Conservation (phyloP, 2,113 vertebrate genomes). For the Hydrochoerus hydrochaeris region DNA sequence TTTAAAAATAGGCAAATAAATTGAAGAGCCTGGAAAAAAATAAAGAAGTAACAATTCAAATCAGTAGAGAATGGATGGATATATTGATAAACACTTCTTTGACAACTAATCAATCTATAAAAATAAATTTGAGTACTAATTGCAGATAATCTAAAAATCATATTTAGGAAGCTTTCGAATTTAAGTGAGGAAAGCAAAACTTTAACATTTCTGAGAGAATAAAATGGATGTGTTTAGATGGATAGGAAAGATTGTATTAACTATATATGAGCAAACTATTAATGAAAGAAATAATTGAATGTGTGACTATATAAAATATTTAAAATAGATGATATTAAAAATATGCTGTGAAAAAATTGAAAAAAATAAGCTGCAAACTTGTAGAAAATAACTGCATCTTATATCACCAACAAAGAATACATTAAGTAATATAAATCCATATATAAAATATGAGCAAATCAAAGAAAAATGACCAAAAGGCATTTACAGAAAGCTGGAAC, state of each 20-base stretch:
- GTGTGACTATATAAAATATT: neutral
- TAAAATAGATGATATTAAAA: neutral
- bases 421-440: constrained; percentile 20
- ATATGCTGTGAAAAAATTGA: neutral
- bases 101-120: neutral
- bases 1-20: neutral
- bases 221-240: neutral
- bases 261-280: neutral
- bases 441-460: neutral
- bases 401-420: constrained; percentile 5
- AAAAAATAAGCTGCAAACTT: neutral
- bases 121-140: neutral
- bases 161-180: constrained; percentile 14
- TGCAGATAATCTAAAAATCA: neutral
- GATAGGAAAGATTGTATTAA: neutral
- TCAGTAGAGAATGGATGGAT: neutral
- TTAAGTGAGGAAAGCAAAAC: constrained; percentile 27
- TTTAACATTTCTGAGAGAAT: constrained; percentile 21
- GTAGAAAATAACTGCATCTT: constrained; percentile 21
- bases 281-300: constrained; percentile 5
- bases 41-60: neutral
- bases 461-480: constrained; percentile 14
- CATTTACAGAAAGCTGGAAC: neutral
- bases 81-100: neutral
- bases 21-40: neutral